phyloP scores from a whole-genome alignment of 2,113 vertebrate species.

The Actenoides hombroni region DNA sequence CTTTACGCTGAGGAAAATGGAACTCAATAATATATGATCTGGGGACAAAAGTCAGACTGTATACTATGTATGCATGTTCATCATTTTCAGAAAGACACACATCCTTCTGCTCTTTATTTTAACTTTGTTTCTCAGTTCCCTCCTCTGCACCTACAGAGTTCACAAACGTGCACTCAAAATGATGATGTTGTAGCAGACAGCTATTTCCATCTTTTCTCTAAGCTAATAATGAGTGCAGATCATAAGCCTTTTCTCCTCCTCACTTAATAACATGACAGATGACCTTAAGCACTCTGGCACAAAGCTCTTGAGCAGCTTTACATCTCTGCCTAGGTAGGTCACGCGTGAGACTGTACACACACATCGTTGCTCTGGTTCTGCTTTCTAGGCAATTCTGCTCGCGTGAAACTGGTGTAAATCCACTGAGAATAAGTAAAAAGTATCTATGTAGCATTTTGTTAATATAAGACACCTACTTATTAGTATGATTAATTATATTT shows the following conservation, averaged over 20 bases:
- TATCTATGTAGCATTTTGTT: conserved; percentile 60
- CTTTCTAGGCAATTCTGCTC: neutral
- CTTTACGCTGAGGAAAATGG: conserved; percentile 24
- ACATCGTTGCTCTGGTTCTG: neutral
- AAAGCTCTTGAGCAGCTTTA: neutral
- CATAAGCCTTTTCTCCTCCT: neutral
- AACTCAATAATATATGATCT: neutral
- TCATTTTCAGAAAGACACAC: neutral
- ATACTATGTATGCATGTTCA: neutral
- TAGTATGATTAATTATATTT: conserved; percentile 4
- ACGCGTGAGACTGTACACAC: neutral
- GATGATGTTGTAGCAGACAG: neutral
- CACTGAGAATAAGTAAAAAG: neutral
- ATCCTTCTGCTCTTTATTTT: neutral
- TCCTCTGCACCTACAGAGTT: neutral
- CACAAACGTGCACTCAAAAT: neutral
- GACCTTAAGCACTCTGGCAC: neutral
- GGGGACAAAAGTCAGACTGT: neutral
- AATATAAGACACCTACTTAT: neutral
- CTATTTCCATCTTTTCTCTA: neutral
- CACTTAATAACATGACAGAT: neutral
- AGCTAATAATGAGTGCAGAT: neutral
- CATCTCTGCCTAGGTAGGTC: neutral
- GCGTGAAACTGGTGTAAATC: neutral
- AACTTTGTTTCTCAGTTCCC: neutral